A percentile compares a stretch with the other conserved stretches of the same genome.
phyloP scores from a whole-genome alignment of 2,888 invertebrate genomes.

The Candidula unifasciata region DNA sequence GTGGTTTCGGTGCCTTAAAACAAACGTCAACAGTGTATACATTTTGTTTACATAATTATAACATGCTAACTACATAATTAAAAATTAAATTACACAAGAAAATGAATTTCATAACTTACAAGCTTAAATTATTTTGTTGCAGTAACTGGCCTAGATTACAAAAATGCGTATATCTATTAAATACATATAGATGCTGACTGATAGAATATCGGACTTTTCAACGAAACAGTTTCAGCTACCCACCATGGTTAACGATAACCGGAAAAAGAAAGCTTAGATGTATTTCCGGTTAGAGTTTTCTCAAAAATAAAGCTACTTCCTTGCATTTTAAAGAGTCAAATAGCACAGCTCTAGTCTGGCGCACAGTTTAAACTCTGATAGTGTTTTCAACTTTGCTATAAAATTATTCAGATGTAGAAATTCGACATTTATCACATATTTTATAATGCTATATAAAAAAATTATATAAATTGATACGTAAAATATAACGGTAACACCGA shows the following conservation, averaged over 20 bases:
- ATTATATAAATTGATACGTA: too few relatives aligned
- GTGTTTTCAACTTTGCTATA: too few relatives aligned
- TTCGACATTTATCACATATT: too few relatives aligned
- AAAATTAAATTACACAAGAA: not conserved
- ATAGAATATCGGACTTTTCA: not conserved
- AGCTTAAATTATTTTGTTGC: too few relatives aligned
- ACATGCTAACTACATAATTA: too few relatives aligned
- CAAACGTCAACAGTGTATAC: not conserved
- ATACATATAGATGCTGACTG: not conserved
- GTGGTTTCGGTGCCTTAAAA: conserved; percentile 44
- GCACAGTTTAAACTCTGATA: too few relatives aligned
- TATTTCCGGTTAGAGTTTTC: conserved; percentile 18
- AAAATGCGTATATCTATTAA: not conserved
- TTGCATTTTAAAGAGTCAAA: not conserved
- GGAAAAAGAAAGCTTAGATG: conserved; percentile 17
- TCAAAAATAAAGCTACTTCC: not conserved
- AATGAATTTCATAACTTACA: not conserved
- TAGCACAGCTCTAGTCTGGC: too few relatives aligned
- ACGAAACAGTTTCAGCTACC: not conserved
- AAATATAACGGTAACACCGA: too few relatives aligned
- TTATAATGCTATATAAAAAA: too few relatives aligned
- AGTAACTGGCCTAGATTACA: not conserved
- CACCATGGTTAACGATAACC: conserved; percentile 43
- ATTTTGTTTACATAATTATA: not conserved
- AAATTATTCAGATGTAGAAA: too few relatives aligned